A percentile compares a stretch with the other conserved stretches of the same genome.
phyloP scores from a whole-genome alignment of 2,888 invertebrate genomes.

The Eledona agricola region DNA sequence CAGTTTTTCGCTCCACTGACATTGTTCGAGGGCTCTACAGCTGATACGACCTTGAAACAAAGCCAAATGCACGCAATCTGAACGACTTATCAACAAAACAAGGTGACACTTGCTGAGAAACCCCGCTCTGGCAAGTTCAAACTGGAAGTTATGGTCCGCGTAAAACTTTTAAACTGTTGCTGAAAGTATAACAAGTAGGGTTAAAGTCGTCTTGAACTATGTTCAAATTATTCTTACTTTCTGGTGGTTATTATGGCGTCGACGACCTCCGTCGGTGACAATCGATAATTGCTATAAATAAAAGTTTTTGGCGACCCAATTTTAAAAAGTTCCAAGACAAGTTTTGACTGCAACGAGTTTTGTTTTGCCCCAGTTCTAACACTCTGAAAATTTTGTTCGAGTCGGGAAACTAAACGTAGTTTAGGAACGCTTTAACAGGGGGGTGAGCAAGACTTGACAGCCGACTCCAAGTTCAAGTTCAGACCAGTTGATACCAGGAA shows the following conservation, averaged over 20 bases:
- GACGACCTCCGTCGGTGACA: conserved; percentile 34
- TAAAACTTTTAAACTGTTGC: conserved; percentile 58
- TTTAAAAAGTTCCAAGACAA: conserved; percentile 35
- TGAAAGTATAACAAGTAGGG: conserved; percentile 59
- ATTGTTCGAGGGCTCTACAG: conserved; percentile 16
- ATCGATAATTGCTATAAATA: conserved; percentile 39
- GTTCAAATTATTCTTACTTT: conserved; percentile 45
- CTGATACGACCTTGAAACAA: conserved; percentile 2
- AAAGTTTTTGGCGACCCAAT: conserved; percentile 38
- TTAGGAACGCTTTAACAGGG: conserved; percentile 27
- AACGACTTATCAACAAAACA: too few relatives aligned
- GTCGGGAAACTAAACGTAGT: conserved; percentile 25
- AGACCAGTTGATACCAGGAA: conserved; percentile 9
- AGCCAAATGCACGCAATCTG: too few relatives aligned
- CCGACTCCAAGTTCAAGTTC: conserved; percentile 18
- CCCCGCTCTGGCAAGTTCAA: too few relatives aligned
- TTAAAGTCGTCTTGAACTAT: conserved; percentile 55
- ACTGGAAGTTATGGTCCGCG: conserved; percentile 49
- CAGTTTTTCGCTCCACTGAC: conserved; percentile 33
- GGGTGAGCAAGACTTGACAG: conserved; percentile 20
- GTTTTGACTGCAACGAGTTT: conserved; percentile 26
- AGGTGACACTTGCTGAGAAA: too few relatives aligned
- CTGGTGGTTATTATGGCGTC: conserved; percentile 20
- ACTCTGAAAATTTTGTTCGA: conserved; percentile 25
- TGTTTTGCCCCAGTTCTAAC: conserved; percentile 28